Percentiles rank a stretch among this genome's conserved stretches.
Conservation (phyloP, 2,797 vertebrate species). For the Phrynocephalus vlangalii region DNA sequence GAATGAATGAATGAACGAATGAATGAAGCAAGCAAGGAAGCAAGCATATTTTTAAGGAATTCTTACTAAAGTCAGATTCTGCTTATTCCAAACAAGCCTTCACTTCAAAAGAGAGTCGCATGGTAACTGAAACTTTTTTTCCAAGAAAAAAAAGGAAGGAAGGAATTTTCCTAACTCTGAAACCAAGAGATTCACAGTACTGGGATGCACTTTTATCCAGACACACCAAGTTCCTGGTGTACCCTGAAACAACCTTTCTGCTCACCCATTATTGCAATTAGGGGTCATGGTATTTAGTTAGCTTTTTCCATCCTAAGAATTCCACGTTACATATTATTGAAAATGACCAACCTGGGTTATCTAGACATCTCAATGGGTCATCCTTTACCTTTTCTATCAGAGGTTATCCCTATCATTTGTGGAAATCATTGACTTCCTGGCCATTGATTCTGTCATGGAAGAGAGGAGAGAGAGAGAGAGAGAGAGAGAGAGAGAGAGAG, state of each 20-base stretch:
- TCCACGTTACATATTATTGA: constrained; percentile 76
- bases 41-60: too few species aligned
- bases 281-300: constrained; percentile 53
- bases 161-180: too few species aligned
- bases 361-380: constrained; percentile 73
- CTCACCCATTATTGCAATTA: constrained; percentile 40
- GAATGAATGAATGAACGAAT: too few species aligned
- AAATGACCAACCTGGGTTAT: constrained; percentile 72
- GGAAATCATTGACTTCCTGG: constrained; percentile 78
- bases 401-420: constrained; percentile 74
- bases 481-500: constrained; percentile 33
- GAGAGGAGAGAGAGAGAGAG: constrained; percentile 16
- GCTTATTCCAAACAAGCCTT: too few species aligned
- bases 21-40: too few species aligned
- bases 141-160: too few species aligned
- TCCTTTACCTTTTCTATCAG: constrained; percentile 77
- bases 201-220: not conserved
- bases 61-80: too few species aligned
- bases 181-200: too few species aligned
- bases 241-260: constrained; percentile 51
- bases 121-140: too few species aligned
- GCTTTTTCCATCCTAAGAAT: constrained; percentile 63
- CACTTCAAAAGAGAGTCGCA: too few species aligned
- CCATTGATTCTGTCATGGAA: constrained; percentile 68
- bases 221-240: constrained; percentile 19